phyloP scores from a whole-genome alignment of 2,888 invertebrate species.

The Agrotis exclamationis region DNA sequence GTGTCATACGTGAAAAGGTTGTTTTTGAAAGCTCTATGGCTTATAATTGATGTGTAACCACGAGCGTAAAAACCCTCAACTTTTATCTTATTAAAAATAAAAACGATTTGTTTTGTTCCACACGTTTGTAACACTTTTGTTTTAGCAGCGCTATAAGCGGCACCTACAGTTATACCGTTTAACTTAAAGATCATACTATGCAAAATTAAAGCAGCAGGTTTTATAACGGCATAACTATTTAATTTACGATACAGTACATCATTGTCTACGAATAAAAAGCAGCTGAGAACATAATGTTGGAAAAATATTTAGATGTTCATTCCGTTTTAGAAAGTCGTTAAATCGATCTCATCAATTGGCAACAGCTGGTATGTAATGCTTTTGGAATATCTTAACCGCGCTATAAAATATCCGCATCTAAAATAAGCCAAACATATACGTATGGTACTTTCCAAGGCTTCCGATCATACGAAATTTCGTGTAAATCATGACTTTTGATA shows the following conservation, averaged over 20 bases:
- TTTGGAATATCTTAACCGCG: slow-evolving; percentile 51
- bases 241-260: slow-evolving; percentile 40
- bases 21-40: not conserved
- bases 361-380: slow-evolving; percentile 51
- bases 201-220: slow-evolving; percentile 33
- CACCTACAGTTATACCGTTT: slow-evolving; percentile 37
- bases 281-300: slow-evolving; percentile 26
- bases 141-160: slow-evolving; percentile 28
- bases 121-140: slow-evolving; percentile 41
- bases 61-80: not conserved
- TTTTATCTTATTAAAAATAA: slow-evolving; percentile 14
- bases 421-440: slow-evolving; percentile 47
- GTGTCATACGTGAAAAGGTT: slow-evolving; percentile 14
- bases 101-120: slow-evolving; percentile 16
- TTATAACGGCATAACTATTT: slow-evolving; percentile 45
- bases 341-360: slow-evolving; percentile 57
- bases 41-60: not conserved
- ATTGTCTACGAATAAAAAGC: slow-evolving; percentile 40
- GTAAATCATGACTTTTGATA: slow-evolving; percentile 5
- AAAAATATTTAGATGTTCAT: slow-evolving; percentile 51
- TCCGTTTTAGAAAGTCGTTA: slow-evolving; percentile 61
- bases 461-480: slow-evolving; percentile 20
- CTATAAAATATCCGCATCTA: slow-evolving; percentile 49
- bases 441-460: slow-evolving; percentile 47
- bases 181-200: slow-evolving; percentile 37